Evolutionary conservation across 2,797 vertebrate species (phyloP).

Genomic region (Pelochelys cantorii): DNA sequence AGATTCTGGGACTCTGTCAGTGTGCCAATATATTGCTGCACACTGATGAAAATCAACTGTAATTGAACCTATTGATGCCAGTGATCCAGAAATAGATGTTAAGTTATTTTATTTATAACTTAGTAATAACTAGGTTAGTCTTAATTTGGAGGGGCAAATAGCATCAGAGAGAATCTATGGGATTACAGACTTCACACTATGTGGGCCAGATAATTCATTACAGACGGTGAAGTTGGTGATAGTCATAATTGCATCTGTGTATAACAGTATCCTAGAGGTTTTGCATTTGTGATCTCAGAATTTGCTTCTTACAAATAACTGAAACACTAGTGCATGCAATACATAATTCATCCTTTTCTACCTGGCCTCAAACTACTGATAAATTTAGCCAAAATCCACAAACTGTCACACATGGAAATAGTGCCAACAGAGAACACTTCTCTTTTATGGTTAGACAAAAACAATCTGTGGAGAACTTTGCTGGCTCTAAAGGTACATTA

Average conservation of each 20-base stretch:
- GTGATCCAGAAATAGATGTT: accelerated
- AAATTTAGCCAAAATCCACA: background rate
- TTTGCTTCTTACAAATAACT: background rate
- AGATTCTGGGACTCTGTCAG: background rate
- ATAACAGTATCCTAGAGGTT: background rate
- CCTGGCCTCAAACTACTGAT: background rate
- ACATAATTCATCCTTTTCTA: background rate
- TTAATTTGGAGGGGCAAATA: accelerated
- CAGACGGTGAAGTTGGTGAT: background rate
- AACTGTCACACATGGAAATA: background rate
- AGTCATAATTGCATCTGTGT: background rate
- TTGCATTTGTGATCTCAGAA: accelerated
- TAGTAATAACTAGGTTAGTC: background rate
- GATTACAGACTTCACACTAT: background rate
- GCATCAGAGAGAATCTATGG: background rate
- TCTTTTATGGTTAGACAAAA: background rate
- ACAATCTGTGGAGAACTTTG: background rate
- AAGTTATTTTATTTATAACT: background rate
- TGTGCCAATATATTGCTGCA: background rate
- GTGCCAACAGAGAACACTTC: background rate
- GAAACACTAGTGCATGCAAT: background rate
- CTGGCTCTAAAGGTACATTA: background rate
- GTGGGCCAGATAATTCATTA: background rate
- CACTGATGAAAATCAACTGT: background rate
- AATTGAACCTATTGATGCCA: accelerated